phyloP scores from a whole-genome alignment of 2,888 invertebrate genomes.

The Meta bourneti region DNA sequence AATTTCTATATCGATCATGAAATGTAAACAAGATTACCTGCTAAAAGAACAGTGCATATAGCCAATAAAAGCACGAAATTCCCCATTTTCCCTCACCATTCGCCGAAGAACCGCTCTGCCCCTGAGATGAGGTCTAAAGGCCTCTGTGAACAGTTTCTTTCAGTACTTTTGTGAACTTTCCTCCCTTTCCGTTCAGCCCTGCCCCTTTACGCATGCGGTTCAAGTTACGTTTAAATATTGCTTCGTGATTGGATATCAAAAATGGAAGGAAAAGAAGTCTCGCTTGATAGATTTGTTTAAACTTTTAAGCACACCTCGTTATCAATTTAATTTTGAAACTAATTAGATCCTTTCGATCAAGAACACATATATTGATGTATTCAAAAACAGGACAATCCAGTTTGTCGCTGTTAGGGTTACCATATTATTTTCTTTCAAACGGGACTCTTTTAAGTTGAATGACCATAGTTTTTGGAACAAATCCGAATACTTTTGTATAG shows the following conservation, averaged over 20 bases:
- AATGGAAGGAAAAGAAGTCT: not conserved
- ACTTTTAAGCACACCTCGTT: too few relatives aligned
- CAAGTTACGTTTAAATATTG: constrained; percentile 30
- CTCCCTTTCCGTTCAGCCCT: constrained; percentile 12
- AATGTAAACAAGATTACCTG: constrained; percentile 11
- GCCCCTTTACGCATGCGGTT: constrained; percentile 10
- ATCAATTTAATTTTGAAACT: too few relatives aligned
- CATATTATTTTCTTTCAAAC: too few relatives aligned
- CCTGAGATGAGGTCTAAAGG: constrained; percentile 36
- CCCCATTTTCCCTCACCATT: constrained; percentile 44
- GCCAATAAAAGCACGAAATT: constrained; percentile 19
- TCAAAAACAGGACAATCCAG: too few relatives aligned
- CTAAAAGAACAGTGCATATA: not conserved
- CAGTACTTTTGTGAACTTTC: not conserved
- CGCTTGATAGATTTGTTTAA: too few relatives aligned
- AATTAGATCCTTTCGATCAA: too few relatives aligned
- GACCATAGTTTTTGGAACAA: too few relatives aligned
- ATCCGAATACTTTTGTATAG: too few relatives aligned
- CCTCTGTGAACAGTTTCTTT: constrained; percentile 14
- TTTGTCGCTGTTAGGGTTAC: too few relatives aligned
- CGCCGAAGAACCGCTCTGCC: constrained; percentile 2
- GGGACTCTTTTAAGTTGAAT: too few relatives aligned
- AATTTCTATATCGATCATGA: too few relatives aligned
- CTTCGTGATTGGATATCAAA: not conserved
- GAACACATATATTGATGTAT: too few relatives aligned